Conservation (phyloP, 2,888 invertebrate genomes). For the Spilosoma lubricipeda region DNA sequence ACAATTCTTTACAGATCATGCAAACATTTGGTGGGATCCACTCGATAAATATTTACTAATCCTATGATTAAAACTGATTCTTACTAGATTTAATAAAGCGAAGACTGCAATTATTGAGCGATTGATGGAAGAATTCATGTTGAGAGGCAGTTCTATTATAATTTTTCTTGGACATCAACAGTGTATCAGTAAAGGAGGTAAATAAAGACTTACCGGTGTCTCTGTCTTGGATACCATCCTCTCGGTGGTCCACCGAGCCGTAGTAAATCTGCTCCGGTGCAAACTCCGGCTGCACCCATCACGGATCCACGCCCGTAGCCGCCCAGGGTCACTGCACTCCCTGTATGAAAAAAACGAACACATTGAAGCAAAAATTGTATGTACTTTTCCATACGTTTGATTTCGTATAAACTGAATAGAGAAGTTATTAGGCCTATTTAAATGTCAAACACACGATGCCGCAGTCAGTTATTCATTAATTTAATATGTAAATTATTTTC, state of each 20-base stretch:
- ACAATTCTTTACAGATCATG: no score
- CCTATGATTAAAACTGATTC: no score
- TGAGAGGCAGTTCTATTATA: no score
- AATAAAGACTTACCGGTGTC: constrained; percentile 80
- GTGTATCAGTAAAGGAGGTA: background rate
- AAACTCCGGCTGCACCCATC: constrained; percentile 82
- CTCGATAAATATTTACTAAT: no score
- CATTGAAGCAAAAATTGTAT: background rate
- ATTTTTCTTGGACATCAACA: background rate
- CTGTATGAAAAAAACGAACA: constrained; percentile 53
- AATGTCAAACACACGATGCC: background rate
- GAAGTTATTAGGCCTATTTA: background rate
- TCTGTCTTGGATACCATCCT: constrained; percentile 93
- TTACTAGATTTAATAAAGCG: no score
- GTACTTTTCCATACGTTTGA: background rate
- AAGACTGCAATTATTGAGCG: no score
- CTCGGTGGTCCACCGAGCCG: constrained; percentile 93
- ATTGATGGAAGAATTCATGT: no score
- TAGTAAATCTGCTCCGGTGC: constrained; percentile 91
- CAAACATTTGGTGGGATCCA: no score
- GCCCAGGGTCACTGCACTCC: constrained; percentile 82
- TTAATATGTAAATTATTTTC: no score
- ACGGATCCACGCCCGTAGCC: constrained; percentile 84
- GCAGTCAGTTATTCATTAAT: no score
- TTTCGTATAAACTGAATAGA: background rate